phyloP scores from a whole-genome alignment of 2,113 vertebrate genomes.

The Calonectris borealis region DNA sequence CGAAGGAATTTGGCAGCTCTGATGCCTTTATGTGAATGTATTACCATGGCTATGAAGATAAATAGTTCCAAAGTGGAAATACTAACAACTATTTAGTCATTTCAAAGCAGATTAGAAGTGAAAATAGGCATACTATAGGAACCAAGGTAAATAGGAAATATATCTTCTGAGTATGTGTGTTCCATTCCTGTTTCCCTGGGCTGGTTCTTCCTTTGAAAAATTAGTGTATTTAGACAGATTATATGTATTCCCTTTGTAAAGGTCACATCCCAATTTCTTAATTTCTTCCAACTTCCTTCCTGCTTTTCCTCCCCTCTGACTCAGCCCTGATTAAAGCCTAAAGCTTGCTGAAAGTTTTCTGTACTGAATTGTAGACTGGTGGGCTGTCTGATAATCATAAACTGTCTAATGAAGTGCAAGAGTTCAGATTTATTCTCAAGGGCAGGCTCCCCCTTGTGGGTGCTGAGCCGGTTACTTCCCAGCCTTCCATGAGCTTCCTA shows the following conservation, averaged over 20 bases:
- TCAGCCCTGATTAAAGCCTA: constrained; percentile 1
- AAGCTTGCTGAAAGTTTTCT: background rate
- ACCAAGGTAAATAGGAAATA: constrained; percentile 49
- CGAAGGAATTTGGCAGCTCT: constrained; percentile 58
- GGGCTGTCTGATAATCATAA: background rate
- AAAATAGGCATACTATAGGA: constrained; percentile 12
- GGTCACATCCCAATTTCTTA: background rate
- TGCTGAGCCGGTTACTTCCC: background rate
- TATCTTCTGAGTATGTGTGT: background rate
- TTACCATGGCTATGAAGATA: constrained; percentile 64
- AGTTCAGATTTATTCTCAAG: background rate
- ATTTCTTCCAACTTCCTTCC: constrained; percentile 6
- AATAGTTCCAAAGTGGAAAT: constrained; percentile 69
- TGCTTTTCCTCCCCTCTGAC: background rate
- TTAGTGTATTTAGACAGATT: background rate
- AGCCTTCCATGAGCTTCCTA: background rate
- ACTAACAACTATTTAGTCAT: constrained; percentile 66
- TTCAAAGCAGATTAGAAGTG: constrained; percentile 63
- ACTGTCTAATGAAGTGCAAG: background rate
- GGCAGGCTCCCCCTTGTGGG: constrained; percentile 56
- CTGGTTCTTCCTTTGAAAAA: constrained; percentile 16
- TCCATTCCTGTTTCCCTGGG: constrained; percentile 5
- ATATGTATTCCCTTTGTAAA: background rate
- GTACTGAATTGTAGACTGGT: background rate
- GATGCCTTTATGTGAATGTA: constrained; percentile 44